Conservation (phyloP, 1,140 invertebrate species). For the Cotesia glomerata region DNA sequence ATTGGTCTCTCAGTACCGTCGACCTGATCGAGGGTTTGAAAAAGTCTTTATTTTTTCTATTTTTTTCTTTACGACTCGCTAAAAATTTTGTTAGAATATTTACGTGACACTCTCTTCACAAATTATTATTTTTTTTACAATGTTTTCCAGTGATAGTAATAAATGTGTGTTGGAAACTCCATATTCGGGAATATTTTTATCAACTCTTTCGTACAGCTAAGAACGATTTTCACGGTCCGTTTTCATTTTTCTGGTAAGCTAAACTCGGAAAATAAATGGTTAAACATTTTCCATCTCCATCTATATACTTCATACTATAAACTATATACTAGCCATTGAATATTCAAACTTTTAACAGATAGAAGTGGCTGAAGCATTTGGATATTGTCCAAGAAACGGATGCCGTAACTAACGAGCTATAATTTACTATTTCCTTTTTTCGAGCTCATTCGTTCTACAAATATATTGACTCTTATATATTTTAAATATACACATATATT, state of each 20-base stretch:
- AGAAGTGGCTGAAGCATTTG: not conserved
- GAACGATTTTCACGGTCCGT: slow-evolving; percentile 7
- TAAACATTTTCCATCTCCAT: not conserved
- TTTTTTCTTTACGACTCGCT: slow-evolving; percentile 21
- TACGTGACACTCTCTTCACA: not conserved
- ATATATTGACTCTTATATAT: not conserved
- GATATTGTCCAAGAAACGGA: slow-evolving; percentile 19
- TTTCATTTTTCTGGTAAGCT: slow-evolving; percentile 10
- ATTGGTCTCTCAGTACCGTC: not conserved
- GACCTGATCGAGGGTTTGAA: slow-evolving; percentile 18
- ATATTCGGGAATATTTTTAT: not conserved
- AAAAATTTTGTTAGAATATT: not conserved
- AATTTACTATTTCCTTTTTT: slow-evolving; percentile 5
- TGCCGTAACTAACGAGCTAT: slow-evolving; percentile 14
- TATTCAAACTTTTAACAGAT: slow-evolving; percentile 5
- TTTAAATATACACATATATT: not conserved
- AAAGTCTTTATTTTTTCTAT: slow-evolving; percentile 15
- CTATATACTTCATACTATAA: not conserved
- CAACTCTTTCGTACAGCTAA: not conserved
- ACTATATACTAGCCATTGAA: not conserved
- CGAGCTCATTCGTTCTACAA: not conserved
- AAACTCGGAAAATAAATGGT: slow-evolving; percentile 8
- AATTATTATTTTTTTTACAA: not conserved
- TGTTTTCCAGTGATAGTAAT: not conserved
- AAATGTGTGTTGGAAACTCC: not conserved